Evolutionary conservation across 2,797 vertebrate genomes (phyloP).

Genomic region (Anguilla megastoma): DNA sequence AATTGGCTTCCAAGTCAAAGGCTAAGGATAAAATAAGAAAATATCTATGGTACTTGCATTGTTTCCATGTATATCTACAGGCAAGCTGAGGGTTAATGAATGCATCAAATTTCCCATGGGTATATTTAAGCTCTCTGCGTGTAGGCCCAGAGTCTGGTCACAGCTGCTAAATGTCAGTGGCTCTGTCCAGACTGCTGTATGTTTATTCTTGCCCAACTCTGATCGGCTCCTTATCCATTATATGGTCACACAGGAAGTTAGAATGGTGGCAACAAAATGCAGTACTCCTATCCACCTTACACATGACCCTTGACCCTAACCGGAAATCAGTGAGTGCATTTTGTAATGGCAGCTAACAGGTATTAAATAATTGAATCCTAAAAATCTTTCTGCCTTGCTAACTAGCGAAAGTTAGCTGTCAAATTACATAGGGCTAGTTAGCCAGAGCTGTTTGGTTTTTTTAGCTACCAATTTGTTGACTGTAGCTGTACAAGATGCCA

Average conservation of each 20-base stretch:
- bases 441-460: background rate
- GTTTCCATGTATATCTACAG: background rate
- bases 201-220: constrained; percentile 9
- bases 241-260: background rate
- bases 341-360: too few species aligned
- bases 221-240: background rate
- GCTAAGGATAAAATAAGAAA: constrained; percentile 7
- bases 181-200: constrained; percentile 46
- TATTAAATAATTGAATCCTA: too few species aligned
- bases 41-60: constrained; percentile 27
- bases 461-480: too few species aligned
- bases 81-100: background rate
- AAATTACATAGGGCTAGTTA: background rate
- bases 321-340: too few species aligned
- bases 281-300: background rate
- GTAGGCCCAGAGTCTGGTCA: constrained; percentile 49
- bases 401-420: too few species aligned
- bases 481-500: background rate
- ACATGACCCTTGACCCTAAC: too few species aligned
- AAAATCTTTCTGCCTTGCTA: too few species aligned
- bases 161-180: constrained; percentile 54
- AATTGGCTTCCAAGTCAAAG: background rate
- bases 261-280: background rate
- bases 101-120: background rate
- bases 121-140: background rate